Evolutionary conservation across 2,888 invertebrate genomes (phyloP).

Genomic region (Eucriotettix oculatus): DNA sequence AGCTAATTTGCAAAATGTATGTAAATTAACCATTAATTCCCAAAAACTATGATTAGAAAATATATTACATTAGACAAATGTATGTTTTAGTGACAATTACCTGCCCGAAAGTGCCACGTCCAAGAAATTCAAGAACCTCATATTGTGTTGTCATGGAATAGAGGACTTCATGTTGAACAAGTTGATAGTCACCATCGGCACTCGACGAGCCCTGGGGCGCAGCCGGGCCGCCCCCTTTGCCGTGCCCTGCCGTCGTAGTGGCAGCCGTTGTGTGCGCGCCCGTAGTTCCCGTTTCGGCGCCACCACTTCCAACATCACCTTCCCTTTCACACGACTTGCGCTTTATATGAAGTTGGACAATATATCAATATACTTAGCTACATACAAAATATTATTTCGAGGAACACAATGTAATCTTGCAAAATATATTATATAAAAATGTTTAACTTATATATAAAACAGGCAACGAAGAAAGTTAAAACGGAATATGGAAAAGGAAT

Average conservation of each 20-base stretch:
- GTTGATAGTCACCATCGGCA: slow-evolving; percentile 93
- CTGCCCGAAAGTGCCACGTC: slow-evolving; percentile 95
- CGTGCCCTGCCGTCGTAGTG: slow-evolving; percentile 40
- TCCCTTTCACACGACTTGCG: slow-evolving; percentile 45
- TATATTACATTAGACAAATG: background rate
- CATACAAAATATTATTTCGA: background rate
- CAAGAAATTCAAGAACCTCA: slow-evolving; percentile 96
- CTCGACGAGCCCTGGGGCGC: slow-evolving; percentile 48
- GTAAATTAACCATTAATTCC: no score
- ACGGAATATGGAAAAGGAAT: no score
- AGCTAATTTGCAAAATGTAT: no score
- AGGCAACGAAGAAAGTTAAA: no score
- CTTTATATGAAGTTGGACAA: slow-evolving; percentile 21
- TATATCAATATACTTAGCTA: no score
- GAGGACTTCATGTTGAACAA: slow-evolving; percentile 94
- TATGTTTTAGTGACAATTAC: slow-evolving; percentile 18
- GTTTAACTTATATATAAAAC: no score
- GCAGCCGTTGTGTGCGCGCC: slow-evolving; percentile 23
- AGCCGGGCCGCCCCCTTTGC: slow-evolving; percentile 16
- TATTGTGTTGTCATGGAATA: slow-evolving; percentile 93
- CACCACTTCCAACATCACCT: slow-evolving; percentile 37
- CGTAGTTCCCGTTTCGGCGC: slow-evolving; percentile 19
- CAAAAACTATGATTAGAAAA: no score
- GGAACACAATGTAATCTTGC: no score
- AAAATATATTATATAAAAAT: no score